These are phyloP conservation scores for Tragelaphus scriptus DNA, from an alignment of 2,113 vertebrate species.

Conservation along the genomic window DNA sequence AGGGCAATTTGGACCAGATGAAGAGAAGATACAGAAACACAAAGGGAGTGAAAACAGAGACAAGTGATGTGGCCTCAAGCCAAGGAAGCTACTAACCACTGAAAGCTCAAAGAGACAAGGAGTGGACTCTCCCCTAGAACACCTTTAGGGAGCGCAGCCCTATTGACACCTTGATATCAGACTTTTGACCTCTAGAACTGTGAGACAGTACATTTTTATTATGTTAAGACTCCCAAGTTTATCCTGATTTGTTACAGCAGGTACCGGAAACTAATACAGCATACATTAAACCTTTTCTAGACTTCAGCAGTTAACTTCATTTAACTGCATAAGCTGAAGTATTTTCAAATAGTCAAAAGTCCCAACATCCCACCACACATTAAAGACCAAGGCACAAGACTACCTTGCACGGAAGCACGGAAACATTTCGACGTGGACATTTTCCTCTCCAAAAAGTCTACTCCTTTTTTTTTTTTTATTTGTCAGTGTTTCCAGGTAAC, in stretches of 20 bases:
- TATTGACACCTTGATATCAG: neutral
- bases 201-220: neutral
- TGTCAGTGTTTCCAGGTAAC: neutral
- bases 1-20: neutral
- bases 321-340: neutral
- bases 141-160: rapidly evolving
- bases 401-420: neutral
- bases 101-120: neutral
- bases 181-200: neutral
- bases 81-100: neutral
- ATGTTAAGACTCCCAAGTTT: neutral
- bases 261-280: neutral
- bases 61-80: neutral
- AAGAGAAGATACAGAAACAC: neutral
- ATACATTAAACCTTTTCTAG: neutral
- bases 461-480: neutral
- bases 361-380: neutral
- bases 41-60: neutral
- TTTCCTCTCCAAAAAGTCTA: neutral
- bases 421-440: neutral
- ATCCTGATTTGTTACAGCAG: neutral
- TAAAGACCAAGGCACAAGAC: neutral
- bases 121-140: neutral
- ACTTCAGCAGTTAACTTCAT: neutral
- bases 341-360: neutral